Conservation (phyloP, 2,113 vertebrate genomes). For the Cacatua alba region DNA sequence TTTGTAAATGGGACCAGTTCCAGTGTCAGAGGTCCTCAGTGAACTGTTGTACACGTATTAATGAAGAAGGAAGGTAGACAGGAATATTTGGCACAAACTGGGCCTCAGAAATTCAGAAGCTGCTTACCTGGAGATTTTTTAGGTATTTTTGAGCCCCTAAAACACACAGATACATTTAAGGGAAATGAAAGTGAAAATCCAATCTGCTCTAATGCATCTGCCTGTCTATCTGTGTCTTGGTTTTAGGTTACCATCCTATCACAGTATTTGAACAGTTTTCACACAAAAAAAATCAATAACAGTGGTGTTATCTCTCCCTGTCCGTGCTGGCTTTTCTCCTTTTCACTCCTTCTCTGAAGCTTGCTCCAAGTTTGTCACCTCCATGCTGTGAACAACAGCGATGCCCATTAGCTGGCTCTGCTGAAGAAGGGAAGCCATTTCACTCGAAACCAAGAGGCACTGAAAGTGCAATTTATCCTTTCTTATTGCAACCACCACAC, state of each 20-base stretch:
- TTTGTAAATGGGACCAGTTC: neutral
- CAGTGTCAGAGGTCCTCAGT: neutral
- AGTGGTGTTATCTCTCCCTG: neutral
- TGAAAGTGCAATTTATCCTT: neutral
- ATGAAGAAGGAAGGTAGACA: neutral
- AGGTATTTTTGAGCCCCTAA: neutral
- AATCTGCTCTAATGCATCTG: neutral
- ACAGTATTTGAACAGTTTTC: neutral
- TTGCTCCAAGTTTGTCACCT: neutral
- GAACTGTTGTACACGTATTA: neutral
- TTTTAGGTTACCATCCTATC: neutral
- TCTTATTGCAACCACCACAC: fast-evolving
- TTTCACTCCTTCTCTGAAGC: neutral
- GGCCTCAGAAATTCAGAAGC: neutral
- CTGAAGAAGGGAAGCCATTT: neutral
- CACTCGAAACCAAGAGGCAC: neutral
- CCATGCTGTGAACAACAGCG: neutral
- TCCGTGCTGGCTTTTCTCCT: neutral
- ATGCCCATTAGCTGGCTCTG: neutral
- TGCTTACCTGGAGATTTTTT: neutral
- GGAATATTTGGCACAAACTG: neutral
- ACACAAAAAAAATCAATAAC: neutral
- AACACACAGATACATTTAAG: neutral
- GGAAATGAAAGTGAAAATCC: neutral
- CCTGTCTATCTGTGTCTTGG: neutral